Percentiles rank a stretch among this genome's conserved stretches.
These are phyloP conservation scores for Aradus depressus DNA, from an alignment of 2,888 invertebrate genomes.

Conservation along the genomic window DNA sequence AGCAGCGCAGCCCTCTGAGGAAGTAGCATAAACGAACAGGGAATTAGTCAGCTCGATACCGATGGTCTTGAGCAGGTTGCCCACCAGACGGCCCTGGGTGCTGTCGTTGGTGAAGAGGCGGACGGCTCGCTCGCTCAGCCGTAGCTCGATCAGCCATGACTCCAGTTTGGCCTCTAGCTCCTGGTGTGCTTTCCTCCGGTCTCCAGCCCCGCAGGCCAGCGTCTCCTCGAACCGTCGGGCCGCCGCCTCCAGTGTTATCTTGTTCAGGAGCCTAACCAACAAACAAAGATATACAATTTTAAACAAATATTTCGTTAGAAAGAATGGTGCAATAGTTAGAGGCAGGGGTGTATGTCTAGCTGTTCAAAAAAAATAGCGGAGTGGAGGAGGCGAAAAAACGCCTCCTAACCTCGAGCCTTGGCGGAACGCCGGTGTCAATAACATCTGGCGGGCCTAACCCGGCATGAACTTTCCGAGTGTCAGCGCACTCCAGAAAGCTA, in stretches of 20 bases:
- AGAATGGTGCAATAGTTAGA: too few relatives aligned
- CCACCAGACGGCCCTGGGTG: slow-evolving; percentile 54
- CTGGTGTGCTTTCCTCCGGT: slow-evolving; percentile 63
- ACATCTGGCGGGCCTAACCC: too few relatives aligned
- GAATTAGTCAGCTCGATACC: slow-evolving; percentile 72
- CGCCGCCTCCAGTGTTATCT: slow-evolving; percentile 52
- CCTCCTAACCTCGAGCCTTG: too few relatives aligned
- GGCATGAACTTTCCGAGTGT: too few relatives aligned
- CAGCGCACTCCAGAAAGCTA: too few relatives aligned
- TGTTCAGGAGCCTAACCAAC: slow-evolving; percentile 51
- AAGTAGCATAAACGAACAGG: slow-evolving; percentile 64
- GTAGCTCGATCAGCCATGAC: slow-evolving; percentile 58
- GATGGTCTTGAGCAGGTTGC: slow-evolving; percentile 73
- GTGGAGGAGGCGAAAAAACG: too few relatives aligned
- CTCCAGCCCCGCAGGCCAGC: slow-evolving; percentile 56
- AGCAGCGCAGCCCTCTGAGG: slow-evolving; percentile 44
- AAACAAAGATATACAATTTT: slow-evolving; percentile 18
- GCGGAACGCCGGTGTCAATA: too few relatives aligned
- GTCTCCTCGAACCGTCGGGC: slow-evolving; percentile 63
- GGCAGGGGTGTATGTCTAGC: too few relatives aligned
- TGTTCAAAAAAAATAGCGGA: too few relatives aligned
- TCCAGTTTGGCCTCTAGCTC: slow-evolving; percentile 75
- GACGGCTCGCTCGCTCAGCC: slow-evolving; percentile 69
- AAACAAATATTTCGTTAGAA: background rate
- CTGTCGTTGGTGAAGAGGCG: slow-evolving; percentile 38